These are phyloP conservation scores for Hylomyscus alleni DNA, from an alignment of 2,797 vertebrate genomes.

Conservation along the genomic window DNA sequence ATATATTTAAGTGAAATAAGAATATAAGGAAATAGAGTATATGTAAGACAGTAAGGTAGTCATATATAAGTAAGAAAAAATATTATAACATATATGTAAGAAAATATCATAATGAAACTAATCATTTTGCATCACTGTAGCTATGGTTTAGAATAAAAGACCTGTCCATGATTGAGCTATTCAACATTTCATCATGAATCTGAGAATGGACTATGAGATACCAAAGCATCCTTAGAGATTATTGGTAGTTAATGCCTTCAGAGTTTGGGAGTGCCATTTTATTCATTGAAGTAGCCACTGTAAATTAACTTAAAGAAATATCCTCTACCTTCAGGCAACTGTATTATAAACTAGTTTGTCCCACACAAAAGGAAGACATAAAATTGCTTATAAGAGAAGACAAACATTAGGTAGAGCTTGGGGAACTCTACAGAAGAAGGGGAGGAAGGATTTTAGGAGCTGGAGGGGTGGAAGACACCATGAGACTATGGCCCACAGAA, in stretches of 20 bases:
- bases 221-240: no score
- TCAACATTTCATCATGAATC: not conserved
- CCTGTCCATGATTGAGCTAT: fast-evolving
- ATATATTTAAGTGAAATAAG: not conserved
- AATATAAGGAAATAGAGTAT: not conserved
- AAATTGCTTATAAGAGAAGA: not conserved
- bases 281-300: not conserved
- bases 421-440: not conserved
- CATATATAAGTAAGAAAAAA: not conserved
- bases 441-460: not conserved
- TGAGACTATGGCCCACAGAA: not conserved
- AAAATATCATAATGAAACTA: no score
- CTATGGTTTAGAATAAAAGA: not conserved
- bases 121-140: not conserved
- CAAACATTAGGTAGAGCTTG: not conserved
- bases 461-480: not conserved
- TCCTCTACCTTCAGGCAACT: not conserved
- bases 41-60: not conserved
- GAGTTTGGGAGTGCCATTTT: not conserved
- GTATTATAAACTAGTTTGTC: not conserved
- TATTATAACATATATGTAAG: not conserved
- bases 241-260: not conserved
- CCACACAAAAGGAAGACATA: not conserved
- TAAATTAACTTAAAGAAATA: not conserved
- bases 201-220: not conserved